Evolutionary conservation across 1,140 invertebrate species (phyloP).

Genomic region (Drosophila lacertosa): DNA sequence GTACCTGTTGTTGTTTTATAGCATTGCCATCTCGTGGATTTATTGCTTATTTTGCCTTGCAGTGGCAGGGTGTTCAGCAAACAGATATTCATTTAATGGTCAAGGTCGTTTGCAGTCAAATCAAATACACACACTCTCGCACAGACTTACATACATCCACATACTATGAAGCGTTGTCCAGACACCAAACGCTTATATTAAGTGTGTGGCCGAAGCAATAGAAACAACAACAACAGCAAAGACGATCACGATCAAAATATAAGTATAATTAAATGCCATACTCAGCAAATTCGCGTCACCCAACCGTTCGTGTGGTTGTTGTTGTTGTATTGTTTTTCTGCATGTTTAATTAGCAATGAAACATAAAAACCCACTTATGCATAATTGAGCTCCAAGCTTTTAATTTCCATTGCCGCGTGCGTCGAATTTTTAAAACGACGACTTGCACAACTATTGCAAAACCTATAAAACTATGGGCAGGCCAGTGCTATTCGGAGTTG

Average conservation of each 20-base stretch:
- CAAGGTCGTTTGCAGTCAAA: constrained; percentile 80
- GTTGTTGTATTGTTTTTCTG: constrained; percentile 50
- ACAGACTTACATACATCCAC: constrained; percentile 1
- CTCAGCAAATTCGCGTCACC: constrained; percentile 69
- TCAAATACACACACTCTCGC: constrained; percentile 33
- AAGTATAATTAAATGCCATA: constrained; percentile 80
- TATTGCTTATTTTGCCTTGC: constrained; percentile 77
- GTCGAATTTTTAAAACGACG: constrained; percentile 28
- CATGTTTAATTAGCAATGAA: constrained; percentile 78
- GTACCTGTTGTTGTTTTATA: constrained; percentile 27
- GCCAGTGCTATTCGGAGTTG: constrained; percentile 1
- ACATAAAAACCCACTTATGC: constrained; percentile 68
- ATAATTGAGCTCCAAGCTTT: constrained; percentile 68
- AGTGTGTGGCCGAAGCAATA: constrained; percentile 22
- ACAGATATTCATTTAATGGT: constrained; percentile 75
- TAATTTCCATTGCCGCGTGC: constrained; percentile 59
- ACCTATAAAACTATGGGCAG: constrained; percentile 13
- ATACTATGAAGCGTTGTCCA: neutral
- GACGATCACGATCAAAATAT: constrained; percentile 44
- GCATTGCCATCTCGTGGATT: constrained; percentile 68
- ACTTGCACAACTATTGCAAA: constrained; percentile 31
- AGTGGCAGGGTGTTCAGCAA: constrained; percentile 53
- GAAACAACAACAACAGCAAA: constrained; percentile 29
- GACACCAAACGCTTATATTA: constrained; percentile 11
- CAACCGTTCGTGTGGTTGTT: constrained; percentile 30